Evolutionary conservation across 2,888 invertebrate genomes (phyloP).

Genomic region (Leptinotarsa peninsularis): DNA sequence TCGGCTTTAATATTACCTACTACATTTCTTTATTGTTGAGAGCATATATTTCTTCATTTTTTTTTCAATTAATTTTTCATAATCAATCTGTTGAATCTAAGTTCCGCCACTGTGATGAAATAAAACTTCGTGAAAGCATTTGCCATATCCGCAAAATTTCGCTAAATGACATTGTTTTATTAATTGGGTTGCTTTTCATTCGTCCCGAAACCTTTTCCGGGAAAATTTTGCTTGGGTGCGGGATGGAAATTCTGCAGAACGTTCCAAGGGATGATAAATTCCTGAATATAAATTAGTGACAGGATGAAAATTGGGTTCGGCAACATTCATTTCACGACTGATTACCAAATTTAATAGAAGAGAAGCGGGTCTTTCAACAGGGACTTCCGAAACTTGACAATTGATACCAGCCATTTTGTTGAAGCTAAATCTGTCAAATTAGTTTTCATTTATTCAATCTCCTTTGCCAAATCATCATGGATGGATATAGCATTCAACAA

Average conservation of each 20-base stretch:
- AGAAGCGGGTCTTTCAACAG: background rate
- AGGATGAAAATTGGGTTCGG: background rate
- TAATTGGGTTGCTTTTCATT: constrained; percentile 4
- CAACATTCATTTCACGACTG: background rate
- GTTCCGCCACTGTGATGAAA: background rate
- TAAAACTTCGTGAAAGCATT: background rate
- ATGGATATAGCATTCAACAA: too few species aligned
- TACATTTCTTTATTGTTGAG: too few species aligned
- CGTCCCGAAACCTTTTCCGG: background rate
- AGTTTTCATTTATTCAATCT: too few species aligned
- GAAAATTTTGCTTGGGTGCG: background rate
- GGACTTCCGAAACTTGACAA: too few species aligned
- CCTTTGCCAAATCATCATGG: too few species aligned
- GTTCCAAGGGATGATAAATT: background rate
- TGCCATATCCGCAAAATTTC: background rate
- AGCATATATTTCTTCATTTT: background rate
- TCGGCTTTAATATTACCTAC: too few species aligned
- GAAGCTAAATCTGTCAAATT: too few species aligned
- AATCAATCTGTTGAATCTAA: background rate
- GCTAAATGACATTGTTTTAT: background rate
- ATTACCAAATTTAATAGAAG: background rate
- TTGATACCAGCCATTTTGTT: too few species aligned
- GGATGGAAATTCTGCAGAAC: background rate
- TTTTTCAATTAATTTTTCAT: background rate
- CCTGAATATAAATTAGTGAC: constrained; percentile 16